Evolutionary conservation across 2,113 vertebrate species (phyloP), one percentile per base, ranked within the genome.

Genomic region (Sialia sialis): DNA sequence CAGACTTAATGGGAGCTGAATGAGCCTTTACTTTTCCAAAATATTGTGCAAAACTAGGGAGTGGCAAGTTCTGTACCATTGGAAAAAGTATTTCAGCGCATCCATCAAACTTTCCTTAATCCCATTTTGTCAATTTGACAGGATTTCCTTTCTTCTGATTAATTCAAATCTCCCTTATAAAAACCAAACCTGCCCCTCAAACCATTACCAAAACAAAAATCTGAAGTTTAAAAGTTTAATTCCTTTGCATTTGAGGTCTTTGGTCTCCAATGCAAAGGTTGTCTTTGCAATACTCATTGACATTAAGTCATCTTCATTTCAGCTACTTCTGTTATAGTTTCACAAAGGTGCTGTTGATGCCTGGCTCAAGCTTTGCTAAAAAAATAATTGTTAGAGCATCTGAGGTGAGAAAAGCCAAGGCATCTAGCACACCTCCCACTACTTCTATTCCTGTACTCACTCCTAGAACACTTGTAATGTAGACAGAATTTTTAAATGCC

Each of bases 371-470:
- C 32, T 44, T 38, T 81, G 43, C 64, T 59, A 59, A 80, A 94
- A 73, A 87, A 39, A 27, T 23, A 59, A 29, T 83, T 76, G 52
- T 80, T 80, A 75, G 77, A 82, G 48, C 56, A 59, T 84, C 84
- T 75, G 48, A 74, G 60, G 68, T 84, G 84, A 87, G 77, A 70
- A 87, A 58, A 93, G 84, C 48, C 84, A 84, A 52, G 78, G 84
- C 77, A 60, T 70, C 70, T 49, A 87, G 89, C 77, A 72, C 39
- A 63, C 34, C 26, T 80, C 63, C 68, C 46, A 80, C 72, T 62
- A 11, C 58, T 82, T 92, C 72, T 73, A 26, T 86, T 90, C 80
- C 87, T 77, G 38, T 66, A n/a, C n/a, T 73, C 34, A 10, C 16
- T 62, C 27, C 73, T 75, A 51, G 38, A 72, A 56, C n/a, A 36